Evolutionary conservation across 2,888 invertebrate species (phyloP), one percentile per base, ranked within the genome.

Genomic region (Anaspis maculata): DNA sequence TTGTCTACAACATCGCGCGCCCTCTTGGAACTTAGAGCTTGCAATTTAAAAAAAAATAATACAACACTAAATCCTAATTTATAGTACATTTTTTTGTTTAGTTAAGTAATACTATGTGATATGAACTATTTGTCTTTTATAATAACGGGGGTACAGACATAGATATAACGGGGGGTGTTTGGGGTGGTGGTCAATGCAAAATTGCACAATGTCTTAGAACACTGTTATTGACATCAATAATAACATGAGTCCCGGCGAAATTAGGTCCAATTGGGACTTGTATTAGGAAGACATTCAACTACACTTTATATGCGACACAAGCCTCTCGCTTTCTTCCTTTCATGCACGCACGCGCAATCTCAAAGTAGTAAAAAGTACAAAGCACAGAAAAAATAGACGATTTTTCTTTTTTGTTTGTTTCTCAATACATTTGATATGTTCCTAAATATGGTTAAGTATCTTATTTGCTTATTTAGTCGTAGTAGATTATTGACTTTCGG

Each of bases 71-170:
- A 19, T 19, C 19, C 19, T 5, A 19, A 9, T 5, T 19, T 5
- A 9, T 6, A 19, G 19, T 9, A 9, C 19, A 6, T 19, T 19
- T 19, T 19, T 19, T 19, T 19, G 5, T 19, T 6, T 6, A 19
- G 5, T 54, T 52, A 56, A 48, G 51, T 62, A 64, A 63, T 63
- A 61, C 63, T 64, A 64, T 57, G 49, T 60, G 59, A 61, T 61
- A 62, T 60, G 55, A 60, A 59, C 59, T 62, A 62, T 57, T 56
- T 63, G 63, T 64, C 63, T 64, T 62, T 63, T 62, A 54, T 48
- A 37, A n/a, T n/a, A n/a, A n/a, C n/a, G n/a, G n/a, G n/a, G n/a
- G n/a, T n/a, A n/a, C n/a, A n/a, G n/a, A n/a, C n/a, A n/a, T n/a
- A n/a, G n/a, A n/a, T n/a, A n/a, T n/a, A n/a, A n/a, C n/a, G n/a